Evolutionary conservation across 2,113 vertebrate genomes (phyloP), one percentile per base, ranked within the genome.

Genomic region (Chlamydotis undulata): DNA sequence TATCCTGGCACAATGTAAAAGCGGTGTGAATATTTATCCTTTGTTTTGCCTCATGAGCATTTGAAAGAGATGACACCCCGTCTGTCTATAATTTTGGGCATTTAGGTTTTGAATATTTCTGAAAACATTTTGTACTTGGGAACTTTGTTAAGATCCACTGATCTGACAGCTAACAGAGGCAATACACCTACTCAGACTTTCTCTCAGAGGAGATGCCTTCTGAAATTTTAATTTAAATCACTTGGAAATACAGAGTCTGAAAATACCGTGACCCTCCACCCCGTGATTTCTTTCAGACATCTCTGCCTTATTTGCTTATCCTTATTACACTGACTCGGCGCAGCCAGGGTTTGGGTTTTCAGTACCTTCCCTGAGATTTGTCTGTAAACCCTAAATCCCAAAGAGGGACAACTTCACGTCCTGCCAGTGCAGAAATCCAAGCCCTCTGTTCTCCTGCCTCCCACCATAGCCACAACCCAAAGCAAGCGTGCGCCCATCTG

Each of bases 391-490:
- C 49, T 35, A 28, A 52, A 70, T 33, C 31, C 53, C 69, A 25
- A 35, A 49, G 25, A 39, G 35, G 23, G 39, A 24, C 26, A 47
- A n/a, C 26, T 49, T 39, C 33, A 24, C 18, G 35, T 39, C 33
- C 49, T 1, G 1, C 28, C n/a, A 43, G 52, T 7, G 35, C 49
- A 64, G 57, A 68, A 87, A 65, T n/a, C 15, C 45, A 31, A 57
- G 3, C 17, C 18, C 21, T 37, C 9, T 45, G 4, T n/a, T 82
- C 24, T 31, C 18, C 26, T 41, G 11, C 14, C 43, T 79, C 49
- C 47, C 35, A 18, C 1, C 2, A 5, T 31, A 52, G 39, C 15
- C 1, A 0, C 21, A 25, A 2, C 10, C 4, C 56, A 33, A 52
- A 55, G 25, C 0, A 7, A 52, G 26, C 0, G 2, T 8, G 19